Evolutionary conservation across 1,140 invertebrate genomes (phyloP).

Genomic region (Tetranychus urticae): DNA sequence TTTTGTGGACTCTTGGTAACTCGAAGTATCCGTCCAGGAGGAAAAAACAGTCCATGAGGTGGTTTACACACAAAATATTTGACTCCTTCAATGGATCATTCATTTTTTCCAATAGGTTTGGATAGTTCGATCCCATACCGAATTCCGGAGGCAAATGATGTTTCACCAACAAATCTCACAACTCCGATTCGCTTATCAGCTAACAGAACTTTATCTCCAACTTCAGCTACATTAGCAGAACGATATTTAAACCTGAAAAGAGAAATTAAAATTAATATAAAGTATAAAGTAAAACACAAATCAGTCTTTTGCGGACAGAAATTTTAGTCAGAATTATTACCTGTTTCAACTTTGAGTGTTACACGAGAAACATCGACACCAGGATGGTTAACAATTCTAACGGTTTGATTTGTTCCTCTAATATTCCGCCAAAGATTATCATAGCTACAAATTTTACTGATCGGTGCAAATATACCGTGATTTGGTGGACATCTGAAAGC

Average conservation of each 20-base stretch:
- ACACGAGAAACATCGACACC: conserved; percentile 22
- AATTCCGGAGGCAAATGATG: conserved; percentile 66
- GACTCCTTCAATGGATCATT: conserved; percentile 59
- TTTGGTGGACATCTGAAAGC: conserved; percentile 42
- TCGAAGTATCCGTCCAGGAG: conserved; percentile 21
- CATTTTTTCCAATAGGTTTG: conserved; percentile 71
- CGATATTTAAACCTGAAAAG: conserved; percentile 5
- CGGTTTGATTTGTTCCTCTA: background rate
- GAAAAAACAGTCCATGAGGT: conserved; percentile 76
- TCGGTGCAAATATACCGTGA: conserved; percentile 53
- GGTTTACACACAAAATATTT: conserved; percentile 83
- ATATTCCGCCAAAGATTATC: background rate
- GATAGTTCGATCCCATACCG: conserved; percentile 90
- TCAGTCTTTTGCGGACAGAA: no score
- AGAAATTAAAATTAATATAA: background rate
- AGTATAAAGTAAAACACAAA: no score
- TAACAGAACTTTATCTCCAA: conserved; percentile 77
- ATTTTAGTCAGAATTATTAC: conserved; percentile 11
- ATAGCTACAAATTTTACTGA: conserved; percentile 43
- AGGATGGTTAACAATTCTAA: conserved; percentile 8
- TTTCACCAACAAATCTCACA: conserved; percentile 52
- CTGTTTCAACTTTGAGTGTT: conserved; percentile 25
- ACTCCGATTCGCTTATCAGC: conserved; percentile 67
- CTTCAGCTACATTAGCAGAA: conserved; percentile 15
- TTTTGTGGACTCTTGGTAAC: no score